Conservation (phyloP, 53 echinoderm and acorn worm genomes). For the Paelopatides confundens region DNA sequence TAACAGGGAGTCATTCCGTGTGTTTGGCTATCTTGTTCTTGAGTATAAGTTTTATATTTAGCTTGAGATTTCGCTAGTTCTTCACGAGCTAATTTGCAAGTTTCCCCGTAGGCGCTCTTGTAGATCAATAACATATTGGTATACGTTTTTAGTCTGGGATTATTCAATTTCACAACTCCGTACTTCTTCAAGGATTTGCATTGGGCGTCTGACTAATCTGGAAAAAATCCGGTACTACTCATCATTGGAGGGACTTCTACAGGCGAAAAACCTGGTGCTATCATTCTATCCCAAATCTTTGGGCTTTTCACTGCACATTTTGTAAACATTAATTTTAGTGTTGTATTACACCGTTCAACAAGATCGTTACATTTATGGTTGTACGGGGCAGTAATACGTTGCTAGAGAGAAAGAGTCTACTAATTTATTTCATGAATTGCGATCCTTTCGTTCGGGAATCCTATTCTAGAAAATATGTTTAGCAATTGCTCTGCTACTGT, state of each 20-base stretch:
- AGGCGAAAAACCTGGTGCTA: not conserved
- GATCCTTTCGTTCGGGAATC: conserved; percentile 42
- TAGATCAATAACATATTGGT: conserved; percentile 39
- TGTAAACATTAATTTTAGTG: conserved; percentile 45
- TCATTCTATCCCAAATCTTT: conserved; percentile 45
- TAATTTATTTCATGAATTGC: conserved; percentile 59
- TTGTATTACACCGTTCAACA: conserved; percentile 46
- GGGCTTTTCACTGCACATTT: conserved; percentile 43
- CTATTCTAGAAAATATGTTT: conserved; percentile 39
- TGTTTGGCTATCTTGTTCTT: conserved; percentile 37
- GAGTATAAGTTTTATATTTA: conserved; percentile 28
- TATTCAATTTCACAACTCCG: not conserved
- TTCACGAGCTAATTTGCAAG: conserved; percentile 13
- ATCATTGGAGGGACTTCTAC: conserved; percentile 1
- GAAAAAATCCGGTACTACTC: not conserved
- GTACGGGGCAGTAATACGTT: conserved; percentile 16
- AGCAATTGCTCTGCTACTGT: conserved; percentile 48
- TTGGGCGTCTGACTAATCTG: not conserved
- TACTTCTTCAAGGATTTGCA: not conserved
- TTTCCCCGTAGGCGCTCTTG: not conserved
- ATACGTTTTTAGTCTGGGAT: conserved; percentile 26
- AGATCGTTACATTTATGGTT: conserved; percentile 19
- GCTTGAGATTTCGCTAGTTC: not conserved
- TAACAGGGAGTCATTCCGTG: conserved; percentile 56
- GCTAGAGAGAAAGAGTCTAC: no score